A percentile compares a stretch with the other conserved stretches of the same genome.
Evolutionary conservation across 2,888 invertebrate species (phyloP).

Genomic region (Lacanobia wlatinum): DNA sequence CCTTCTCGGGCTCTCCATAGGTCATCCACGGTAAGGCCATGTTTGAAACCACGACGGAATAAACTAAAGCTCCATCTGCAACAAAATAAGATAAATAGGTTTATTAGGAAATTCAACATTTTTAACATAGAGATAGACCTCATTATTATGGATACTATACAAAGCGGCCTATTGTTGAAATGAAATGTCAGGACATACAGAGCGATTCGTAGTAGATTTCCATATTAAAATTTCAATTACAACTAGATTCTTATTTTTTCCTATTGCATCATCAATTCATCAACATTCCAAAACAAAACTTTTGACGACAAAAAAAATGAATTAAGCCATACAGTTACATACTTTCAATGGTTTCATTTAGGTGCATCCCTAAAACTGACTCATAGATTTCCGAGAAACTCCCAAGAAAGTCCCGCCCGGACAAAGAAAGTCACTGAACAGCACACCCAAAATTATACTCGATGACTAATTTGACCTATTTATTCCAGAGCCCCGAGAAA

Average conservation of each 20-base stretch:
- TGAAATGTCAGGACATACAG: neutral
- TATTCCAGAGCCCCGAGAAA: neutral
- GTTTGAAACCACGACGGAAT: conserved; percentile 92
- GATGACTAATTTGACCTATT: conserved; percentile 5
- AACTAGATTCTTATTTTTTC: neutral
- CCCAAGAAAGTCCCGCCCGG: neutral
- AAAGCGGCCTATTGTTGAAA: neutral
- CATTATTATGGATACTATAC: neutral
- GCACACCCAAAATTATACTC: neutral
- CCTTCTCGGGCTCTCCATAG: conserved; percentile 91
- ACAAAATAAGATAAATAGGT: conserved; percentile 41
- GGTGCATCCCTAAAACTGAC: neutral
- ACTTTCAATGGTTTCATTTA: too few relatives aligned
- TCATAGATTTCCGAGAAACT: conserved; percentile 6
- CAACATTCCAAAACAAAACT: neutral
- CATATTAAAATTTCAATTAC: neutral
- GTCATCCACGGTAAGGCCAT: conserved; percentile 92
- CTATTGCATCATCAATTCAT: neutral
- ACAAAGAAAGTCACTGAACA: conserved; percentile 13
- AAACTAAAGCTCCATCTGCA: conserved; percentile 93
- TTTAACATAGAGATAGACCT: neutral
- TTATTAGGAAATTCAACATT: neutral
- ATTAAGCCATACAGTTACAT: neutral
- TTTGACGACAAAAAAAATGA: neutral
- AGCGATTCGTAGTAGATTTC: neutral